Conservation (phyloP, 1,140 invertebrate genomes). For the Thalassaphorura encarpata region DNA sequence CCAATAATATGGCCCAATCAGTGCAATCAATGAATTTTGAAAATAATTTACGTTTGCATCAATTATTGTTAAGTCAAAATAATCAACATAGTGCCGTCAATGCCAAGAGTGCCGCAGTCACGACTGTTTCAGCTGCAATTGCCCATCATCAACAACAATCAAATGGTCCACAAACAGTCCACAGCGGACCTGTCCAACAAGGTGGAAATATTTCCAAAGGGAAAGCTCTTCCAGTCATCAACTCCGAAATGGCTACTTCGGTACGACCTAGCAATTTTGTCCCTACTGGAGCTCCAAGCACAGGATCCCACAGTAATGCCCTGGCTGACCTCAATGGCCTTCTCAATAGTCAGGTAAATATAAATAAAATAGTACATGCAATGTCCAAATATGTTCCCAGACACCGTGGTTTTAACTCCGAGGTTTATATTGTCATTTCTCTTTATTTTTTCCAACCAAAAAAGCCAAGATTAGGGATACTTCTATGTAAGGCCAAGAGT, state of each 20-base stretch:
- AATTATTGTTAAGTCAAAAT: conserved; percentile 26
- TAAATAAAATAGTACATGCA: no score
- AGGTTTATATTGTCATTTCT: no score
- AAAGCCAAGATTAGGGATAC: no score
- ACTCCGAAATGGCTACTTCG: conserved; percentile 8
- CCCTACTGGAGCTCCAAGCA: conserved; percentile 23
- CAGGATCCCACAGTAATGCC: no score
- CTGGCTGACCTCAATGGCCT: conserved; percentile 18
- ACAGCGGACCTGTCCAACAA: conserved; percentile 9
- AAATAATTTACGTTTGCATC: conserved; percentile 28
- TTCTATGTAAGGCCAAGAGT: no score
- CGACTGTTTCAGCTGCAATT: conserved; percentile 10
- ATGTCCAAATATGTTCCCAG: no score
- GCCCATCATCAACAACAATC: conserved; percentile 16
- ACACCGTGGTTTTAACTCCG: no score
- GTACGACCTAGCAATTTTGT: conserved; percentile 25
- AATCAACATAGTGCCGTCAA: conserved; percentile 24
- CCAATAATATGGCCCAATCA: neutral
- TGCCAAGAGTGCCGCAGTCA: conserved; percentile 19
- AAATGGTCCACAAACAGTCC: conserved; percentile 18
- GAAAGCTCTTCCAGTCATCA: conserved; percentile 15
- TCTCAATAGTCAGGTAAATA: conserved; percentile 20
- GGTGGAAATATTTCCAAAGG: conserved; percentile 14
- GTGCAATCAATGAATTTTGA: conserved; percentile 4
- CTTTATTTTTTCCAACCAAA: no score